phyloP scores from a whole-genome alignment of 2,113 vertebrate species.

The Tragelaphus imberbis region DNA sequence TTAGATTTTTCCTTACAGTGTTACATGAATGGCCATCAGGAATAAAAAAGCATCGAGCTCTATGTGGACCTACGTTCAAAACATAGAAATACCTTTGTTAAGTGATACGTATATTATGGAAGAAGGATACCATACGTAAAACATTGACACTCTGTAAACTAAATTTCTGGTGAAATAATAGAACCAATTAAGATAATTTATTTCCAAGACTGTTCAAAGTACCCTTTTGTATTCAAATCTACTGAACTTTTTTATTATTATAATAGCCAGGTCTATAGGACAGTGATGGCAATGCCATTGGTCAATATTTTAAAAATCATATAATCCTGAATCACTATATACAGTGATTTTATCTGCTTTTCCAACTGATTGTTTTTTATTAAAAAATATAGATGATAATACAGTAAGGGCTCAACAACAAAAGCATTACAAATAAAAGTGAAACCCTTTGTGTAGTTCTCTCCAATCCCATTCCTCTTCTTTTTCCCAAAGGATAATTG shows the following conservation, averaged over 20 bases:
- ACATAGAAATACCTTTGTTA: neutral
- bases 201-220: conserved; percentile 1
- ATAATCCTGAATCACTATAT: neutral
- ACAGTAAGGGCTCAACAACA: neutral
- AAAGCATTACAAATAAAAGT: conserved; percentile 21
- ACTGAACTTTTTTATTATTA: neutral
- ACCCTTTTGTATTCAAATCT: neutral
- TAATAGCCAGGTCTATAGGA: neutral
- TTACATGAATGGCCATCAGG: neutral
- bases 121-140: neutral
- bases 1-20: neutral
- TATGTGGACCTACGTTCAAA: neutral
- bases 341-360: neutral
- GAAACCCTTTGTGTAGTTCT: neutral
- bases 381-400: neutral
- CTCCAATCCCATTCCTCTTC: neutral
- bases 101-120: neutral
- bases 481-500: neutral
- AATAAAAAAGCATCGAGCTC: neutral
- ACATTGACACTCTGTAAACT: neutral
- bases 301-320: neutral
- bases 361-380: neutral
- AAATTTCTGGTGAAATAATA: conserved; percentile 13
- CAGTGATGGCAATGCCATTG: neutral
- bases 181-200: neutral